Conservation (phyloP, 2,888 invertebrate species). For the Cephalotes varians region DNA sequence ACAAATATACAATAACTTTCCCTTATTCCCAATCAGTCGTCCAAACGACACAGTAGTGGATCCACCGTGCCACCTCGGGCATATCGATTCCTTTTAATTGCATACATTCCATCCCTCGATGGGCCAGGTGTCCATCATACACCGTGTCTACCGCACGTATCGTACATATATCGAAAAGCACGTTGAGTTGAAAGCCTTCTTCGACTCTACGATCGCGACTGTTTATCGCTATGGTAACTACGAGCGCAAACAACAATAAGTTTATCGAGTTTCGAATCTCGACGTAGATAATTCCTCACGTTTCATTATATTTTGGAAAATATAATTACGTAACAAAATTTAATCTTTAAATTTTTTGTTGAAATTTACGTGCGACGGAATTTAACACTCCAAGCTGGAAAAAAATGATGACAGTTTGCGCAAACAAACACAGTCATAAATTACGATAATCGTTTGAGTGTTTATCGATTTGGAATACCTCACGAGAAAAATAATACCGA, state of each 20-base stretch:
- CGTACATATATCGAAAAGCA: background rate
- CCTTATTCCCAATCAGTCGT: slow-evolving; percentile 72
- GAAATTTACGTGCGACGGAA: background rate
- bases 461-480: slow-evolving; percentile 4
- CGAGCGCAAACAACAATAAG: background rate
- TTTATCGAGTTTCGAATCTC: background rate
- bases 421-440: slow-evolving; percentile 3
- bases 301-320: background rate
- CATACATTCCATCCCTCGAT: slow-evolving; percentile 61
- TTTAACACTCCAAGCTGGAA: background rate
- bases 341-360: background rate
- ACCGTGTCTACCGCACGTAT: slow-evolving; percentile 10
- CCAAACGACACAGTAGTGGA: slow-evolving; percentile 68
- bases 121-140: slow-evolving; percentile 48
- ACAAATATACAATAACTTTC: slow-evolving; percentile 71
- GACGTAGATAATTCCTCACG: background rate
- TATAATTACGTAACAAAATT: background rate
- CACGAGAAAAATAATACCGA: background rate
- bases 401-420: background rate
- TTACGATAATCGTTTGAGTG: background rate
- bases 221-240: slow-evolving; percentile 1
- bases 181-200: background rate
- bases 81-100: slow-evolving; percentile 70
- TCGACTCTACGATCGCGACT: background rate
- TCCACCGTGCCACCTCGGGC: slow-evolving; percentile 63